A percentile compares a stretch with the other conserved stretches of the same genome.
phyloP scores from a whole-genome alignment of 2,113 vertebrate genomes.

The Kobus ellipsiprymnus region DNA sequence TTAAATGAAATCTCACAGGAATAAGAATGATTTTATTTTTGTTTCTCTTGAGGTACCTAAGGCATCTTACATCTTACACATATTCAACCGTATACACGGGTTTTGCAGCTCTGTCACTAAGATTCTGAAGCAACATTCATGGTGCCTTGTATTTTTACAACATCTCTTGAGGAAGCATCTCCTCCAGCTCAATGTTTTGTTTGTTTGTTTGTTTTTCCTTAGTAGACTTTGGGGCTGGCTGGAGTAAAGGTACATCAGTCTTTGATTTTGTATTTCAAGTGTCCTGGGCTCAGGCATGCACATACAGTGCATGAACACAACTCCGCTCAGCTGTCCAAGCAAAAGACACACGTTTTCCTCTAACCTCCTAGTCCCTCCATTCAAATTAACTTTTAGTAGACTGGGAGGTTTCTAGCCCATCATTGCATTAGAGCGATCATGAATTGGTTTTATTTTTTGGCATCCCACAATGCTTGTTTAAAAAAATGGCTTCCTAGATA shows the following conservation, averaged over 20 bases:
- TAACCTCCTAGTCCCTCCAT: background rate
- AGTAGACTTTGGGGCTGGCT: background rate
- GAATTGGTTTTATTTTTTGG: background rate
- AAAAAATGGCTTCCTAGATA: background rate
- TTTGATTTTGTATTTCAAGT: background rate
- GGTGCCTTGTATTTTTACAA: background rate
- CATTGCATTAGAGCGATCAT: background rate
- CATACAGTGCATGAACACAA: background rate
- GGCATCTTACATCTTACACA: background rate
- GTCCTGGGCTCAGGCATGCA: background rate
- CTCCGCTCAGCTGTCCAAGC: background rate
- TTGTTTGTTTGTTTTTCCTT: background rate
- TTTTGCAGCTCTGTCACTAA: background rate
- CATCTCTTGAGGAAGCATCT: background rate
- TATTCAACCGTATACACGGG: background rate
- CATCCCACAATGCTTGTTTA: background rate
- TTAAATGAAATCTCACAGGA: background rate
- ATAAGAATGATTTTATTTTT: background rate
- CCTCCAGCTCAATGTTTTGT: background rate
- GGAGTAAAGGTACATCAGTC: background rate
- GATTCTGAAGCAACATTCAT: background rate
- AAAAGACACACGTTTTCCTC: background rate
- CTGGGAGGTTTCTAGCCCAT: background rate
- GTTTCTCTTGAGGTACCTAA: background rate
- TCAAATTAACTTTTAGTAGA: background rate